Evolutionary conservation across 2,888 invertebrate species (phyloP).

Genomic region (Rhimphoctona megacephalus): DNA sequence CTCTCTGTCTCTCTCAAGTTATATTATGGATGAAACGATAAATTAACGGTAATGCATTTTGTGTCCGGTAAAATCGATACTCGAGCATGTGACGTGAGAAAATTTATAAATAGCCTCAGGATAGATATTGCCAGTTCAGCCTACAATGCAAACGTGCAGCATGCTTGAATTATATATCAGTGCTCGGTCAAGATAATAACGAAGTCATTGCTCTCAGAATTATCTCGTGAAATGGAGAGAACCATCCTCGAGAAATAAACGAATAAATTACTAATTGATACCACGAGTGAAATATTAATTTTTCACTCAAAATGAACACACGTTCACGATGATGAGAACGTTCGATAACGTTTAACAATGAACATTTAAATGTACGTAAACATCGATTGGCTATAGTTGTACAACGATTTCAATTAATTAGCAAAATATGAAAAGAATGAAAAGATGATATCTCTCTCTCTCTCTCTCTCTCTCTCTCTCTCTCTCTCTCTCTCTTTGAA

Average conservation of each 20-base stretch:
- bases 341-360: not conserved
- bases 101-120: constrained; percentile 40
- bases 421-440: not conserved
- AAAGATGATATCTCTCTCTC: no score
- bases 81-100: constrained; percentile 32
- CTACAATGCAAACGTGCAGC: constrained; percentile 1
- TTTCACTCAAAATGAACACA: not conserved
- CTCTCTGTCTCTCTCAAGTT: not conserved
- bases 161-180: constrained; percentile 16
- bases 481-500: not conserved
- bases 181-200: constrained; percentile 5
- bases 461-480: no score
- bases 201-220: constrained; percentile 17
- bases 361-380: not conserved
- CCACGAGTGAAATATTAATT: not conserved
- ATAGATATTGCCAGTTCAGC: not conserved
- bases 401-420: not conserved
- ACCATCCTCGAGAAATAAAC: not conserved
- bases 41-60: constrained; percentile 41
- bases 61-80: constrained; percentile 33
- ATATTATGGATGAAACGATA: constrained; percentile 21
- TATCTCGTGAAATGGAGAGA: not conserved
- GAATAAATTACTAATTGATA: constrained; percentile 4
- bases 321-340: not conserved
- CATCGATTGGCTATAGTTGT: not conserved